Base-by-base conservation (phyloP, 2,797 vertebrate genomes). In the Varecia variegata region DNA sequence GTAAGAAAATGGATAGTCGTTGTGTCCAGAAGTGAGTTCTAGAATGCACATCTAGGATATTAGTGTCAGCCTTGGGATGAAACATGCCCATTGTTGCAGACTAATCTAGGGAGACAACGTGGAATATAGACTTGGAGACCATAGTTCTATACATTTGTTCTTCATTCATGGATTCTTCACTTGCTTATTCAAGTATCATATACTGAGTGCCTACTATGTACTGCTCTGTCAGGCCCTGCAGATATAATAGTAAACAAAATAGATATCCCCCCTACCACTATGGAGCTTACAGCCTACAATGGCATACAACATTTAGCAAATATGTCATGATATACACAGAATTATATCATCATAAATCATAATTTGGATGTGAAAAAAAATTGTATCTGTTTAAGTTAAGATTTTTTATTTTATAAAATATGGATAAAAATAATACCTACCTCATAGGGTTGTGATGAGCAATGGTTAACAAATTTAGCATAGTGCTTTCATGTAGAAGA, bases 1-100 rank as follows among this genome's bases (percentile, higher is more conserved):
- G 60, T 92, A 93, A 85, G 32, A 79, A 97, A 88, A 88, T 94
- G 67, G 73, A 89, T 96, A 96, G 92, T 88, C 80, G n/a, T 58
- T 45, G 65, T 45, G n/a, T 85, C 32, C 67, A 93, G 82, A 92
- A 93, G 25, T 95, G n/a, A 95, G 38, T 95, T 93, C 83, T 84
- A 40, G 80, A 94, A 88, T 74, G 52, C 27, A 88, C 23, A 17
- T 94, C 45, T 88, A 35, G n/a, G 70, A 86, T 68, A 70, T 91
- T 81, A 85, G 4, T 40, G 40, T 67, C 40, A 13, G 40, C 58
- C 56, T 95, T 67, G 18, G 35, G 17, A 77, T 25, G 3, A 45
- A 88, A 43, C 30, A 60, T 27, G 10, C 1, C 54, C 30, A 18
- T 91, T 23, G 11, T 56, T 89, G 58, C 13, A 81, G 79, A 50